These are phyloP conservation scores for Chloroceryle inda DNA, from an alignment of 2,797 vertebrate genomes.

Conservation along the genomic window DNA sequence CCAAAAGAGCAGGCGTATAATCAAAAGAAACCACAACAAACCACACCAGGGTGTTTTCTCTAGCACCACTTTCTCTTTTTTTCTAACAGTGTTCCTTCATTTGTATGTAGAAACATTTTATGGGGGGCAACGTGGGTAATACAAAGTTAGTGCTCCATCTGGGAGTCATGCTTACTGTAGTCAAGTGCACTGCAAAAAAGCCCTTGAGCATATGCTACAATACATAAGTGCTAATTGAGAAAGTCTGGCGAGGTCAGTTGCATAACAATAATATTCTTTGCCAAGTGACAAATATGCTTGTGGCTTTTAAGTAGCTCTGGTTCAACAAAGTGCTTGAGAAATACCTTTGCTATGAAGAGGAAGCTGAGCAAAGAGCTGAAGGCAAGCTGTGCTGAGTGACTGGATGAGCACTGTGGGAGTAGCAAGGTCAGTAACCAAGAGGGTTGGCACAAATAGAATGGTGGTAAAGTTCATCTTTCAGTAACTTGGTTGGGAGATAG, in stretches of 20 bases:
- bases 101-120: slow-evolving; percentile 8
- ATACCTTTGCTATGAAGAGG: background rate
- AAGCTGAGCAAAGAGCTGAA: background rate
- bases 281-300: background rate
- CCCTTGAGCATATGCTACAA: background rate
- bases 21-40: slow-evolving; percentile 13
- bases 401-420: background rate
- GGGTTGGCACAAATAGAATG: background rate
- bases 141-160: slow-evolving; percentile 17
- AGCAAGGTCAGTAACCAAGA: background rate
- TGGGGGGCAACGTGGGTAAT: background rate
- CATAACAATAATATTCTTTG: background rate
- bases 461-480: background rate
- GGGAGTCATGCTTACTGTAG: background rate
- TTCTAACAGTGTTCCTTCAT: background rate
- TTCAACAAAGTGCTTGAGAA: background rate
- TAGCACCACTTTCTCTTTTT: background rate
- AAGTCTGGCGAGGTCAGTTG: background rate
- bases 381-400: background rate
- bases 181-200: slow-evolving; percentile 9
- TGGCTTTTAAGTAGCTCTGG: background rate
- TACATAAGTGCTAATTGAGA: slow-evolving; percentile 4
- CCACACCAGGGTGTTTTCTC: background rate
- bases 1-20: background rate
- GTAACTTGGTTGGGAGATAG: background rate